Evolutionary conservation across 2,797 vertebrate species (phyloP).

Genomic region (Thalassophryne amazonica): DNA sequence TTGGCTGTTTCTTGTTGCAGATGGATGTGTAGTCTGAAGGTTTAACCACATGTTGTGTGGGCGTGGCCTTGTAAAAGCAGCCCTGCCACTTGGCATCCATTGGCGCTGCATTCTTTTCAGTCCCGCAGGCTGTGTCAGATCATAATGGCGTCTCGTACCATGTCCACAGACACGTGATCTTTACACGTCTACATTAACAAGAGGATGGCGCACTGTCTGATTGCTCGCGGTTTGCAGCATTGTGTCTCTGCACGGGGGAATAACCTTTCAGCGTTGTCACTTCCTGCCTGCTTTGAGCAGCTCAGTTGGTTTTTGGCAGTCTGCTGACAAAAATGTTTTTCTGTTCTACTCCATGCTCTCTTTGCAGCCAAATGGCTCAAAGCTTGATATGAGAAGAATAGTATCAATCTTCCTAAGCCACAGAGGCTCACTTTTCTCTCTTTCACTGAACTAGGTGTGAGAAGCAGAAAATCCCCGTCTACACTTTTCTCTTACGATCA

Average conservation of each 20-base stretch:
- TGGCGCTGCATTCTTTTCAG: slow-evolving; percentile 26
- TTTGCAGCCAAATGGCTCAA: slow-evolving; percentile 14
- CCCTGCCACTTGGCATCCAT: slow-evolving; percentile 22
- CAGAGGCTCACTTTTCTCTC: not conserved
- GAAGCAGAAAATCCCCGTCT: slow-evolving; percentile 33
- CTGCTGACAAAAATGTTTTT: slow-evolving; percentile 19
- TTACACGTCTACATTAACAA: not conserved
- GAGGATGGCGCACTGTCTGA: not conserved
- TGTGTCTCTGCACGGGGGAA: not conserved
- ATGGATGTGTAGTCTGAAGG: not conserved
- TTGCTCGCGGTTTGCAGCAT: slow-evolving; percentile 2
- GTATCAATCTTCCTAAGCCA: slow-evolving; percentile 26
- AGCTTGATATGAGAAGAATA: not conserved
- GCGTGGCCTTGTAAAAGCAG: slow-evolving; percentile 26
- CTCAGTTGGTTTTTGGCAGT: slow-evolving; percentile 18
- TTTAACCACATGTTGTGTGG: slow-evolving; percentile 8
- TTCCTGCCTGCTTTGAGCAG: slow-evolving; percentile 38
- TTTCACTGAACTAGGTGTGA: slow-evolving; percentile 13
- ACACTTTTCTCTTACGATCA: not conserved
- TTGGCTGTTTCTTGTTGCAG: not conserved
- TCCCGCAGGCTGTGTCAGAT: slow-evolving; percentile 1
- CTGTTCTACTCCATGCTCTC: slow-evolving; percentile 2
- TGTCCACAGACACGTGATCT: slow-evolving; percentile 5
- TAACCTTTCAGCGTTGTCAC: slow-evolving; percentile 18
- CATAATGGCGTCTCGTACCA: slow-evolving; percentile 9